Conservation (phyloP, 2,113 vertebrate species). For the Rafetus swinhoei region DNA sequence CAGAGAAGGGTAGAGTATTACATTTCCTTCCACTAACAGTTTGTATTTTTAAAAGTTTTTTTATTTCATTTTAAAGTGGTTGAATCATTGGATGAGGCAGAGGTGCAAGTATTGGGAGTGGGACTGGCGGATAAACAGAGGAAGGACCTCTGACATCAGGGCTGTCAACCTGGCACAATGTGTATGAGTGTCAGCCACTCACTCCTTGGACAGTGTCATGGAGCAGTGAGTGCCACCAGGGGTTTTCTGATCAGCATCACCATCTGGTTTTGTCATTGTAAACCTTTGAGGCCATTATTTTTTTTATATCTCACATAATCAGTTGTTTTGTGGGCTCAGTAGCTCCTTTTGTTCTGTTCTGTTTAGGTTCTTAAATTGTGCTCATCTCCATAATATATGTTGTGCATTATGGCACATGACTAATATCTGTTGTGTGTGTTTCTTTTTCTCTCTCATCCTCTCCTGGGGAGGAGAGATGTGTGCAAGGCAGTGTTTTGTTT, state of each 20-base stretch:
- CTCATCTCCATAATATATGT: background rate
- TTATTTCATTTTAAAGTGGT: slow-evolving; percentile 13
- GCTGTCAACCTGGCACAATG: background rate
- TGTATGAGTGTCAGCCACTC: background rate
- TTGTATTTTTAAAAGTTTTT: background rate
- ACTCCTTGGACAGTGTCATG: background rate
- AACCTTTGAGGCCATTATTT: background rate
- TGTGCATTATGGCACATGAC: background rate
- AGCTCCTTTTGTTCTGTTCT: background rate
- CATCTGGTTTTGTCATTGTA: background rate
- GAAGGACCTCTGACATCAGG: background rate
- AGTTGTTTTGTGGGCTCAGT: background rate
- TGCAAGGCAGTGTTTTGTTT: background rate
- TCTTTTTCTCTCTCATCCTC: background rate
- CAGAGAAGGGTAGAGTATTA: background rate
- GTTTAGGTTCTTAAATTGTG: background rate
- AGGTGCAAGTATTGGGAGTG: background rate
- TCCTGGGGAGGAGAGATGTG: background rate
- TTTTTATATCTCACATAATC: background rate
- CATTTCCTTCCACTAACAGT: slow-evolving; percentile 14
- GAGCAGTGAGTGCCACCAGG: background rate
- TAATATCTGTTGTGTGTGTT: background rate
- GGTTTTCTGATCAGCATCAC: background rate
- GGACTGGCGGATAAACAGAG: background rate
- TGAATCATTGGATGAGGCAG: background rate